Conservation (phyloP, 2,888 invertebrate species). For the Coleophora deauratella region DNA sequence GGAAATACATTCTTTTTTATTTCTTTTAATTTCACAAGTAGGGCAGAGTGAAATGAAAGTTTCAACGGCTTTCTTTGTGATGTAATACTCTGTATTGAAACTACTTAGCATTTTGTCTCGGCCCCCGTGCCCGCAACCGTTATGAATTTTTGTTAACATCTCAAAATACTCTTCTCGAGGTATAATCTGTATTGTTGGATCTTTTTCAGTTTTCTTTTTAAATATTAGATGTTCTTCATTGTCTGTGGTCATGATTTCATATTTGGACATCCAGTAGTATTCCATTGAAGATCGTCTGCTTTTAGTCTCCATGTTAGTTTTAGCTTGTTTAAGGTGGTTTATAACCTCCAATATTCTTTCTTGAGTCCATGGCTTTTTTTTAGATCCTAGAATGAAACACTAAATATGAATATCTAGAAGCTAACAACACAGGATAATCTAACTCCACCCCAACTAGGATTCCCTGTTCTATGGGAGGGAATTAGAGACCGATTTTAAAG, state of each 20-base stretch:
- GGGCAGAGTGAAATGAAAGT: slow-evolving; percentile 17
- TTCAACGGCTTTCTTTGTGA: slow-evolving; percentile 17
- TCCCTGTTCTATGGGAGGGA: no score
- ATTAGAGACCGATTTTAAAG: no score
- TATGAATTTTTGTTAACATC: slow-evolving; percentile 11
- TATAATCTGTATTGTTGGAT: slow-evolving; percentile 13
- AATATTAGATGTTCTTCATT: slow-evolving; percentile 12
- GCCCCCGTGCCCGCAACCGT: slow-evolving; percentile 14
- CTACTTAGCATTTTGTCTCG: slow-evolving; percentile 15
- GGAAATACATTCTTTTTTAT: no score
- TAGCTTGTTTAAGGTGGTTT: slow-evolving; percentile 1
- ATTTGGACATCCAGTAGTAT: slow-evolving; percentile 8
- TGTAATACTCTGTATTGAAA: slow-evolving; percentile 13
- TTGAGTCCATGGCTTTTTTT: neutral
- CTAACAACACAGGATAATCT: no score
- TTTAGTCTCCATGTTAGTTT: neutral
- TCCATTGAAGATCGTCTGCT: neutral
- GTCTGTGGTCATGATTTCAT: slow-evolving; percentile 2
- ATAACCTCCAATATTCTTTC: slow-evolving; percentile 3
- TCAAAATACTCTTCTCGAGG: slow-evolving; percentile 16
- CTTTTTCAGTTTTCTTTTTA: slow-evolving; percentile 11
- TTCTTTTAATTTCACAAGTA: slow-evolving; percentile 18
- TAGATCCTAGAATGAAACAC: neutral
- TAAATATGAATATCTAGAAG: neutral
- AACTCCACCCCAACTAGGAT: no score